Evolutionary conservation across 2,888 invertebrate species (phyloP), one percentile per base, ranked within the genome.

Genomic region (Strigamia maritima): DNA sequence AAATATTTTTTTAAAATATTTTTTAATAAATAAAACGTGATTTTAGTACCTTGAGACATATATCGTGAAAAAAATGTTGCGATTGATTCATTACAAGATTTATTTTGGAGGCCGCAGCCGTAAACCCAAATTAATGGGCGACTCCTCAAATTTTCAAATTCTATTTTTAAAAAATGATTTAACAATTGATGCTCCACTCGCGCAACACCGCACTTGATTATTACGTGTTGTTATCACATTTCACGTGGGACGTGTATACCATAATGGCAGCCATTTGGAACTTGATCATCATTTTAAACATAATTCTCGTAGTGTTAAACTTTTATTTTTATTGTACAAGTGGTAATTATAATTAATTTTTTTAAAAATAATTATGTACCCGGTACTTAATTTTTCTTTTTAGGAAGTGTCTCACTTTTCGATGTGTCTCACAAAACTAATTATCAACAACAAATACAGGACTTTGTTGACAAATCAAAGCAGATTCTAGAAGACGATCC

Each of bases 51-150:
- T 49, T 49, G 19, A 19, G 49, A 65, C 60, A 22, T 24, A 65
- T 2, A 65, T 0, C 12, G 60, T 24, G 60, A 24, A 19, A 16
- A 24, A 12, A 65, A 12, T 12, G 24, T 65, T 65, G 22, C 35
- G 7, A 35, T 35, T 35, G 35, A 65, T 12, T 22, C 60, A 65
- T 65, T 65, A 19, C 60, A 65, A 65, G 60, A 65, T 65, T 65
- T 65, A 65, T 65, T 65, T 65, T 65, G 22, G 12, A 65, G 60
- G 60, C 60, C 60, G 22, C 24, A 65, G 60, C 60, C 60, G 24
- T 22, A 65, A 22, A 22, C 22, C 22, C 19, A 65, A 19, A 65
- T 22, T 35, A 24, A 65, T 22, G 22, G 22, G 22, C 60, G 60
- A 19, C 60, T 65, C 60, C 60, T 65, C 44, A n/a, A 44, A 44